These are phyloP conservation scores for Pampus argenteus DNA, from an alignment of 2,797 vertebrate species.

Conservation along the genomic window DNA sequence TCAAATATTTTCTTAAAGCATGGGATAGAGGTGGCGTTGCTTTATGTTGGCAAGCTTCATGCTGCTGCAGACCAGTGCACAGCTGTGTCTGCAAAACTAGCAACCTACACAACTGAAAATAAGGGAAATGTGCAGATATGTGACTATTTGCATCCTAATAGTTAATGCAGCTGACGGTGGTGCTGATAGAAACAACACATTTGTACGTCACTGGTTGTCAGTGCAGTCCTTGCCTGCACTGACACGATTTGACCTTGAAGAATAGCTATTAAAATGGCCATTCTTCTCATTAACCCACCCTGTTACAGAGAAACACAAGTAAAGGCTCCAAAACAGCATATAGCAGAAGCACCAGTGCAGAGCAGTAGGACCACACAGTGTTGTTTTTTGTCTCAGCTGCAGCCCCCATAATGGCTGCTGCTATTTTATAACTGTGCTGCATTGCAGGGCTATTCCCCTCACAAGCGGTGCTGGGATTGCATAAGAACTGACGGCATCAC, in stretches of 20 bases:
- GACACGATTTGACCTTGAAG: constrained; percentile 22
- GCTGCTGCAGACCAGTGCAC: neutral
- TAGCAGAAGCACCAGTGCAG: neutral
- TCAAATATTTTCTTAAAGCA: neutral
- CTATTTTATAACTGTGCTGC: constrained; percentile 73
- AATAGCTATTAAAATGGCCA: neutral
- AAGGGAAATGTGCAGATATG: neutral
- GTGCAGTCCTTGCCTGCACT: neutral
- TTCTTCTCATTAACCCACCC: neutral
- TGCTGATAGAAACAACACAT: neutral
- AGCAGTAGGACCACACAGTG: neutral
- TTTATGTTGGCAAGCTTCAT: neutral
- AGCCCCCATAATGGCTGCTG: constrained; percentile 35
- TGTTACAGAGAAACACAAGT: constrained; percentile 1
- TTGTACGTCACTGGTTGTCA: too few species aligned
- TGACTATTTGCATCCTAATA: too few species aligned
- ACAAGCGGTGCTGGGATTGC: constrained; percentile 50
- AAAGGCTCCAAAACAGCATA: neutral
- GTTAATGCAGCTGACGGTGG: too few species aligned
- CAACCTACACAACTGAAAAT: neutral
- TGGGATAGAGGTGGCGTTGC: neutral
- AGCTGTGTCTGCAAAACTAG: neutral
- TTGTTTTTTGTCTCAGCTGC: constrained; percentile 33
- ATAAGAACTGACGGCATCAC: constrained; percentile 46
- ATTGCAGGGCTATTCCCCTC: constrained; percentile 69